A percentile compares a stretch with the other conserved stretches of the same genome.
phyloP scores from a whole-genome alignment of 2,113 vertebrate genomes.

The Thalassarche chlororhynchos region DNA sequence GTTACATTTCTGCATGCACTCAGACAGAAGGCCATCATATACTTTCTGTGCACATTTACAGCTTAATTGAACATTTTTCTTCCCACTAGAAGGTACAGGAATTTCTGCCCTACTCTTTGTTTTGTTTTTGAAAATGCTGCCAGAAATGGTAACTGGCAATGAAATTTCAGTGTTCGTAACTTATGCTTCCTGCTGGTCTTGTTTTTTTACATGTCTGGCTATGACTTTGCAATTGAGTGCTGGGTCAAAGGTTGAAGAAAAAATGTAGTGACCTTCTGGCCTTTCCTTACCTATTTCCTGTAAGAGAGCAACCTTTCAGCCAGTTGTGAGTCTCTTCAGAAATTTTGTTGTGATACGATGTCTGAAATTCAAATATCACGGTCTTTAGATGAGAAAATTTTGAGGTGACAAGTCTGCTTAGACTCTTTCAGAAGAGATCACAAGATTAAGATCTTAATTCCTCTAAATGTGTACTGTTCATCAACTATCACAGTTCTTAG shows the following conservation, averaged over 20 bases:
- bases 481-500: background rate
- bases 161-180: background rate
- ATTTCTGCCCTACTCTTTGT: background rate
- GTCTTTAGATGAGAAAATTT: background rate
- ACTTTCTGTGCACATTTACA: background rate
- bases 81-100: background rate
- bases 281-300: slow-evolving; percentile 9
- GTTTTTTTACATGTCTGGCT: background rate
- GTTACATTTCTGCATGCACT: background rate
- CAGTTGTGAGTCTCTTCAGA: background rate
- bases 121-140: background rate
- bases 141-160: background rate
- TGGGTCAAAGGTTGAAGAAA: slow-evolving; percentile 36
- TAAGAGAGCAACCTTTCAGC: background rate
- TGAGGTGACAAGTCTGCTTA: background rate
- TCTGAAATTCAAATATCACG: background rate
- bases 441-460: background rate
- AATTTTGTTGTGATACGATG: background rate
- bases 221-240: background rate
- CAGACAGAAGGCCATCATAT: background rate
- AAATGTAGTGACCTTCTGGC: slow-evolving; percentile 1
- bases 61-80: background rate
- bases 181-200: background rate
- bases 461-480: background rate
- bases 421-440: background rate